phyloP scores from a whole-genome alignment of 1,140 invertebrate species.

The Monochamus saltuarius region DNA sequence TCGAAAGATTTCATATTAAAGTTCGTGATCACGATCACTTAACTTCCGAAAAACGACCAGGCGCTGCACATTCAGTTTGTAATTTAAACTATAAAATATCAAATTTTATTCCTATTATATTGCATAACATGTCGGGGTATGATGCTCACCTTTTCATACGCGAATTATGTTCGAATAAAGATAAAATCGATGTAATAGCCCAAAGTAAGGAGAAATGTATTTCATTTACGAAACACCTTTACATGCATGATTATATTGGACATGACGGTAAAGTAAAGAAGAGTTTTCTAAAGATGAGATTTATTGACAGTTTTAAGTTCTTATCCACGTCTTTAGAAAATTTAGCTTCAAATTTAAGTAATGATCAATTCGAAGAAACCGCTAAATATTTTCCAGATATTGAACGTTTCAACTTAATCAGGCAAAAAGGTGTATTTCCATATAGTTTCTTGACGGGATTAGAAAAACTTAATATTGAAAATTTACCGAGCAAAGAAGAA shows the following conservation, averaged over 20 bases:
- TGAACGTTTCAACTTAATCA: slow-evolving; percentile 42
- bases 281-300: slow-evolving; percentile 34
- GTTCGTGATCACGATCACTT: slow-evolving; percentile 41
- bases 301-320: slow-evolving; percentile 45
- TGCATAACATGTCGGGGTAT: slow-evolving; percentile 6
- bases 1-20: slow-evolving; percentile 27
- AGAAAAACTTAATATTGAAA: slow-evolving; percentile 40
- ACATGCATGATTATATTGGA: slow-evolving; percentile 19
- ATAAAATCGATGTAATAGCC: slow-evolving; percentile 1
- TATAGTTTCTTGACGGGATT: slow-evolving; percentile 41
- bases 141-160: slow-evolving; percentile 12
- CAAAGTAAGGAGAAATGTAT: slow-evolving; percentile 20
- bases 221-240: slow-evolving; percentile 34
- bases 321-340: slow-evolving; percentile 31
- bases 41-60: slow-evolving; percentile 30
- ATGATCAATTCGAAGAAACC: slow-evolving; percentile 7
- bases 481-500: slow-evolving; percentile 36
- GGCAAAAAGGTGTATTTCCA: slow-evolving; percentile 43
- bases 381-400: slow-evolving; percentile 37
- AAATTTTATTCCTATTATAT: slow-evolving; percentile 9
- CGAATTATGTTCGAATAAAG: background rate
- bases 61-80: background rate
- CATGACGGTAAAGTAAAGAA: slow-evolving; percentile 3
- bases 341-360: slow-evolving; percentile 11
- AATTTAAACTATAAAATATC: slow-evolving; percentile 5